Evolutionary conservation across 2,888 invertebrate genomes (phyloP), one percentile per base, ranked within the genome.

Genomic region (Agrypnus murinus): DNA sequence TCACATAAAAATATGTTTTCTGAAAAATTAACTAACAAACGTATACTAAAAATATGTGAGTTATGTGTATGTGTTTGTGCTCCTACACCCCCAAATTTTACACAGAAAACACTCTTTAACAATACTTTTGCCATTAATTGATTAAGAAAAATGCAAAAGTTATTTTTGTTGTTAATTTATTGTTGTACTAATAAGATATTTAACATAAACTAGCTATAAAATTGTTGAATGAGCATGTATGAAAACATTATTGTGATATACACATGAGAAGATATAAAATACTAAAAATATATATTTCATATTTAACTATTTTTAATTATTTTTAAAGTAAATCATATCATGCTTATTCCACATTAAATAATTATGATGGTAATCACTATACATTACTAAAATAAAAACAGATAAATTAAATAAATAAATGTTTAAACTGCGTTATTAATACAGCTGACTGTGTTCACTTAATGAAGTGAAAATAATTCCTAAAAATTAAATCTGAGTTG

Each of bases 401-500:
- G 25, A 71, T 71, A 71, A 71, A 71, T 71, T 55, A 71, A 71
- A 66, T 71, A 71, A 71, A 71, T 71, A 55, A 66, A 57, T 25
- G 65, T 66, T 71, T 71, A 71, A 71, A 71, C 71, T 71, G 71
- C 66, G 8, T 38, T 55, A 60, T 31, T 57, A 58, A 40, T 57
- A 62, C 71, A 71, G 71, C 57, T 71, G 71, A 71, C 71, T 71
- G 65, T 70, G 57, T 70, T 45, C 50, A 64, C 67, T 53, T 62
- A 32, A 34, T 19, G 19, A 60, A 55, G 55, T 55, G 55, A 38
- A 53, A 55, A 31, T 5, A 36, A 36, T 36, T 17, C 55, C 46
- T 59, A 59, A 58, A 36, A 66, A 50, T 50, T 46, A 57, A 45
- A 57, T 63, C 46, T 48, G 58, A 63, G 50, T 46, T 59, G 59